Evolutionary conservation across 2,113 vertebrate species (phyloP), one percentile per base, ranked within the genome.

Genomic region (Thunnus thynnus): DNA sequence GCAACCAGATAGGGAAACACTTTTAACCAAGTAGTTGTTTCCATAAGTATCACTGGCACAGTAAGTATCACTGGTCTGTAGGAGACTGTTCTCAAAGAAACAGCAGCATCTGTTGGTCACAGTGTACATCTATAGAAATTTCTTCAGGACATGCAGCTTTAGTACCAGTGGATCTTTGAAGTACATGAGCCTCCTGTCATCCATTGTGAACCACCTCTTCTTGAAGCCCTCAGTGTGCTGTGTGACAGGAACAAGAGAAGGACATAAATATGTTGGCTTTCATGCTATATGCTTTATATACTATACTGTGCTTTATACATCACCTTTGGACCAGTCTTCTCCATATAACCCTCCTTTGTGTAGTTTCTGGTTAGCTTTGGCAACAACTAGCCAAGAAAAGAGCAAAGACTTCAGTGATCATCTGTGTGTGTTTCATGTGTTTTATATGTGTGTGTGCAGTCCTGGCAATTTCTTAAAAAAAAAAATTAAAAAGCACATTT

Each of bases 241-340:
- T 75, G 82, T 82, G 83, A 85, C 78, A 85, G 76, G 8, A 3
- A 54, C 54, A 11, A 56, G 20, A 18, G 17, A n/a, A 5, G 16
- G 36, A 41, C 7, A 41, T 41, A 41, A 41, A 41, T 41, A 41
- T 41, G 36, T 41, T 13, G 18, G 32, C 22, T 47, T 68, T 27
- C 22, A 56, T 58, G 22, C 13, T 41, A 41, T 8, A 9, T 9
- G 9, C 36, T 41, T 36, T 36, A 36, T 36, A 30, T 30, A 30
- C 27, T 4, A 30, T 30, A 30, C 27, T 30, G 4, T 30, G 27
- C 27, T 30, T 30, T 30, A 30, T 30, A 30, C 14, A 3, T 85
- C 76, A 94, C 97, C 95, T 95, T 98, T 56, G 97, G 97, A 25
- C 97, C 97, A 0, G 97, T 98, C 91, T 98, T 98, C 89, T 97